A percentile compares a stretch with the other conserved stretches of the same genome.
phyloP scores from a whole-genome alignment of 1,140 invertebrate genomes.

The Drosophila dunni region DNA sequence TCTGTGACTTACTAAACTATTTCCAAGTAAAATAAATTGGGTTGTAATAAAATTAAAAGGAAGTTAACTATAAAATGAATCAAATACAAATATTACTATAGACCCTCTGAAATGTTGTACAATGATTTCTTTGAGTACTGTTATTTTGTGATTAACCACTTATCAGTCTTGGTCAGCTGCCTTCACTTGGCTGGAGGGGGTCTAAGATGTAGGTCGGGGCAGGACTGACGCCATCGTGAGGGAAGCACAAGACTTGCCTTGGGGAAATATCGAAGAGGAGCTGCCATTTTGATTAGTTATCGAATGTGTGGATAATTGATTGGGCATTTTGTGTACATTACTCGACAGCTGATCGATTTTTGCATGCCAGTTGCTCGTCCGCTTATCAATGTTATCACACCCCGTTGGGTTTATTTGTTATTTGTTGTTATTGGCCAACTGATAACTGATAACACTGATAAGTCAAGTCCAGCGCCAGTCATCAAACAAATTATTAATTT shows the following conservation, averaged over 20 bases:
- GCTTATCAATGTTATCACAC: conserved; percentile 15
- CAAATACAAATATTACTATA: conserved; percentile 1
- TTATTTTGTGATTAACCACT: conserved; percentile 19
- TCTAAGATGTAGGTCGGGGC: conserved; percentile 5
- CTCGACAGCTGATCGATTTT: conserved; percentile 79
- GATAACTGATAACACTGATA: conserved; percentile 24
- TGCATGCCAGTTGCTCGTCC: conserved; percentile 54
- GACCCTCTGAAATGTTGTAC: conserved; percentile 14
- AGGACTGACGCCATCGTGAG: conserved; percentile 25
- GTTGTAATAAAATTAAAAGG: too few relatives aligned
- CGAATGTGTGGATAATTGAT: conserved; percentile 68
- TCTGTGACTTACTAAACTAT: not conserved
- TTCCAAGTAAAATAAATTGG: too few relatives aligned
- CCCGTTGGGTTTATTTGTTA: conserved; percentile 11
- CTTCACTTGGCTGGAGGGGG: not conserved
- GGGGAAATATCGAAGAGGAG: conserved; percentile 5
- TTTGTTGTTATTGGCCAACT: conserved; percentile 36
- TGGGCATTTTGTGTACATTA: conserved; percentile 51
- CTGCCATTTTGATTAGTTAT: conserved; percentile 73
- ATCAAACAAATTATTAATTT: conserved; percentile 35
- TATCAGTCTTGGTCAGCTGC: conserved; percentile 44
- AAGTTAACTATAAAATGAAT: conserved; percentile 11
- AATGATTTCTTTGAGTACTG: not conserved
- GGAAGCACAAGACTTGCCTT: conserved; percentile 13
- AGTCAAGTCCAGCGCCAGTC: conserved; percentile 30